Conservation (phyloP, 2,113 vertebrate species). For the Mesocricetus auratus region DNA sequence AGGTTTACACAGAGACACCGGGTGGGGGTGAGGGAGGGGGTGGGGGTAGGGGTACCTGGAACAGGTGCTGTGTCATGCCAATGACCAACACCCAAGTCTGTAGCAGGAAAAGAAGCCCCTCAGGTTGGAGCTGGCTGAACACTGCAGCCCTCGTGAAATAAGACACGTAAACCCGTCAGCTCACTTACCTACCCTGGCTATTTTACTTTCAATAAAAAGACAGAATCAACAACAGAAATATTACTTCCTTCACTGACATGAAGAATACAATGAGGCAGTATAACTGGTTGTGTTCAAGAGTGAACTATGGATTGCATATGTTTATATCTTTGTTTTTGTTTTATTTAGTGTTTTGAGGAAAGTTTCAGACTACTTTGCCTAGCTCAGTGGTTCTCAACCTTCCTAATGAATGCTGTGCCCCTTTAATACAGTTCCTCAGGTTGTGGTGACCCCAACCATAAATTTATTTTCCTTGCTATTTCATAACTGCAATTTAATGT, state of each 20-base stretch:
- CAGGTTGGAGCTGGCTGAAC: neutral
- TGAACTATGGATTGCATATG: constrained; percentile 10
- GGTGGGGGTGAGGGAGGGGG: neutral
- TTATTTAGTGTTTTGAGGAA: neutral
- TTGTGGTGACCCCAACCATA: neutral
- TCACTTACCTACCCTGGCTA: constrained; percentile 1
- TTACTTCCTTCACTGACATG: neutral
- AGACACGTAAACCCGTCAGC: neutral
- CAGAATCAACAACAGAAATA: neutral
- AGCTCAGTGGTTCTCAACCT: neutral
- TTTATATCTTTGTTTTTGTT: neutral
- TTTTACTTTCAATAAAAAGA: constrained; percentile 47
- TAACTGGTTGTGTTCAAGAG: constrained; percentile 27
- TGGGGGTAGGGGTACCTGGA: neutral
- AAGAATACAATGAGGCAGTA: neutral
- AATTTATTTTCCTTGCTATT: neutral
- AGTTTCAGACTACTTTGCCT: neutral
- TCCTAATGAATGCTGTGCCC: neutral
- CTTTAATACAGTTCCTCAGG: neutral
- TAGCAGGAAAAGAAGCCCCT: neutral
- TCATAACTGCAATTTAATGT: neutral
- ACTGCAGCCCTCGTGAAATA: neutral
- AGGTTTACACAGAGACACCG: neutral
- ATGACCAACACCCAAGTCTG: neutral
- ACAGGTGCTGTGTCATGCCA: neutral